A percentile compares a stretch with the other conserved stretches of the same genome.
Conservation (phyloP, 2,888 invertebrate genomes). For the Macrophya alboannulata region DNA sequence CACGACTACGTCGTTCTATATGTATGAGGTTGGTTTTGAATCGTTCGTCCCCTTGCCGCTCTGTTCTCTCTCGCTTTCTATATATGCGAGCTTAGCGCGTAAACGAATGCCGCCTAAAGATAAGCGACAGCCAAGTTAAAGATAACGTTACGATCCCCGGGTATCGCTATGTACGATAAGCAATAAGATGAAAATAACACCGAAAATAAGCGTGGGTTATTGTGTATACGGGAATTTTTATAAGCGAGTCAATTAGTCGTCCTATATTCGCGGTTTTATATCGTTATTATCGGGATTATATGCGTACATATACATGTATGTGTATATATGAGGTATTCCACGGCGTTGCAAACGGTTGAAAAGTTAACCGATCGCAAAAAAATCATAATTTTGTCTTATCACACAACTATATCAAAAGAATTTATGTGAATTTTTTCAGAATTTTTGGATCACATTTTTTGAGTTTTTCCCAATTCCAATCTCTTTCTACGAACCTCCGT, state of each 20-base stretch:
- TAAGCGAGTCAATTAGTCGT: not conserved
- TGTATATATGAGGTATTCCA: too few relatives aligned
- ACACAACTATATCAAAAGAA: too few relatives aligned
- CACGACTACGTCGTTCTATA: not conserved
- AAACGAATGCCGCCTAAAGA: constrained; percentile 38
- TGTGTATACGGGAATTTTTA: not conserved
- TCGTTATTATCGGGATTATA: too few relatives aligned
- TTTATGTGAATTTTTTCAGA: too few relatives aligned
- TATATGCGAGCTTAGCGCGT: not conserved
- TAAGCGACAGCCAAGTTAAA: constrained; percentile 35
- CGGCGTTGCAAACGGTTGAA: too few relatives aligned
- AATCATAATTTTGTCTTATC: too few relatives aligned
- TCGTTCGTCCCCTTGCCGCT: not conserved
- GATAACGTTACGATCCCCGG: constrained; percentile 45
- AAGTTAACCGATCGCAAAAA: too few relatives aligned
- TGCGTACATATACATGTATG: too few relatives aligned
- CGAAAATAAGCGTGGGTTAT: not conserved
- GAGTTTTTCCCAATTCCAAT: too few relatives aligned
- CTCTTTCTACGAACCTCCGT: too few relatives aligned
- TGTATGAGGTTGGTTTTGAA: not conserved
- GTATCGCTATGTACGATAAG: constrained; percentile 48
- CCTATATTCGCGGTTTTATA: too few relatives aligned
- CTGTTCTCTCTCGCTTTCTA: not conserved
- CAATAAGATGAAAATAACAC: constrained; percentile 42
- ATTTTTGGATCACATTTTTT: too few relatives aligned